Base-by-base conservation (phyloP, 37 sponge, comb jelly and placozoan genomes). In the Spongilla lacustris region DNA sequence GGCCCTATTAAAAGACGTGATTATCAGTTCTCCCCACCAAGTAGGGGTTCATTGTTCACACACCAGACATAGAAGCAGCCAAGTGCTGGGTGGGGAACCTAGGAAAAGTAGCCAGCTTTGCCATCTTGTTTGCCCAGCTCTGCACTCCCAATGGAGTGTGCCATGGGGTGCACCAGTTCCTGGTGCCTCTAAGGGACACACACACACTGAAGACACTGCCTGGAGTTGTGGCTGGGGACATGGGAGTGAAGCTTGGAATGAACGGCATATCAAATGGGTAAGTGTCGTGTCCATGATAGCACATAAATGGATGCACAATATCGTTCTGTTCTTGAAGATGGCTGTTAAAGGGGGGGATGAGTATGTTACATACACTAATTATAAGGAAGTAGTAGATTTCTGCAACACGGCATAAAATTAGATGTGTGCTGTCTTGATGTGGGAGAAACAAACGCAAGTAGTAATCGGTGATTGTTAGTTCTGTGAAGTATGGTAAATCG, bases 51-150 rank as follows among this genome's bases (percentile, higher is more conserved):
- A 84, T 97, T 22, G 30, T 99, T 34, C 75, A 99, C 81, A 95
- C 99, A 24, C 99, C 99, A n/a, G 91, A 93, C 49, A 36, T 94
- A 29, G 96, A 99, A 82, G 99, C 96, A 2, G 73, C 66, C 46
- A 99, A 99, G 78, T 99, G 94, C 37, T 99, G 99, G 99, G 36
- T 84, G 2, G 98, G 98, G 0, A 95, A 95, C 81, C 85, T 95
- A 23, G 97, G 98, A 1, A 87, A 89, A 30, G 33, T 83, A 26
- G 97, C 99, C 68, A 99, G 94, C 36, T 93, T 97, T 38, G 83
- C 96, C 37, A 76, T 94, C 0, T 84, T 99, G 50, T 93, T 86
- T 86, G 99, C 99, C 11, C 97, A 99, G 90, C 82, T 99, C 84
- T 89, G 89, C 92, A 97, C 94, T 6, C 81, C 93, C 0, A 94